Evolutionary conservation across 2,113 vertebrate species (phyloP).

Genomic region (Paradisaea rubra): DNA sequence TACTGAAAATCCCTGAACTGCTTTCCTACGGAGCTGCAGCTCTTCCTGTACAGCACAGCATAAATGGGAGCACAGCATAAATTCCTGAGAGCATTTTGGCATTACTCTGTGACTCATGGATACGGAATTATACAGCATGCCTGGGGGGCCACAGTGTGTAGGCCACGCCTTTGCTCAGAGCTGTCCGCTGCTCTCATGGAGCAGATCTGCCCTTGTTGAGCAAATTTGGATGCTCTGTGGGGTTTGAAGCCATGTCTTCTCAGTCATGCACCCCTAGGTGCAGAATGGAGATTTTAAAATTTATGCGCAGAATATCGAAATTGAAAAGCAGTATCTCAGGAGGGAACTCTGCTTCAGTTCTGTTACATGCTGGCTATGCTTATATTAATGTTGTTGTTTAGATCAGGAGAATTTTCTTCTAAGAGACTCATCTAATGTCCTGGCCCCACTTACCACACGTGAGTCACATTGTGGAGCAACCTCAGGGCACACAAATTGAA

Average conservation of each 20-base stretch:
- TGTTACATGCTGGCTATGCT: neutral
- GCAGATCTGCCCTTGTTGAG: neutral
- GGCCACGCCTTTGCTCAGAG: neutral
- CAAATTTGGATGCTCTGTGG: too few relatives aligned
- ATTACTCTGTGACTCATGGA: neutral
- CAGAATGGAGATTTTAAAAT: neutral
- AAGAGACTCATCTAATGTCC: neutral
- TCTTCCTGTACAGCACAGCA: neutral
- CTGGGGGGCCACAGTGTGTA: rapidly evolving
- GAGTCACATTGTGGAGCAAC: neutral
- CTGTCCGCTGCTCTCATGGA: neutral
- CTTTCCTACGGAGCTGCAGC: neutral
- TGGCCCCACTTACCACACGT: neutral
- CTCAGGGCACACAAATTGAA: neutral
- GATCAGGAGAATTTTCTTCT: neutral
- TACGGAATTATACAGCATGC: neutral
- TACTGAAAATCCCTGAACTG: neutral
- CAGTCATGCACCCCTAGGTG: neutral
- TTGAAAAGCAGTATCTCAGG: neutral
- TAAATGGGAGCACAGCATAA: neutral
- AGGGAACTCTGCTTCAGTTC: neutral
- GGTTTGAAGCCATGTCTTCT: neutral
- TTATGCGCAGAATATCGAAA: neutral
- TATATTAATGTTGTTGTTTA: neutral
- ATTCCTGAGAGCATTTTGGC: neutral